Percentiles rank a stretch among this genome's conserved stretches.
Conservation (phyloP, 2,113 vertebrate species). For the Oryzias melastigma region DNA sequence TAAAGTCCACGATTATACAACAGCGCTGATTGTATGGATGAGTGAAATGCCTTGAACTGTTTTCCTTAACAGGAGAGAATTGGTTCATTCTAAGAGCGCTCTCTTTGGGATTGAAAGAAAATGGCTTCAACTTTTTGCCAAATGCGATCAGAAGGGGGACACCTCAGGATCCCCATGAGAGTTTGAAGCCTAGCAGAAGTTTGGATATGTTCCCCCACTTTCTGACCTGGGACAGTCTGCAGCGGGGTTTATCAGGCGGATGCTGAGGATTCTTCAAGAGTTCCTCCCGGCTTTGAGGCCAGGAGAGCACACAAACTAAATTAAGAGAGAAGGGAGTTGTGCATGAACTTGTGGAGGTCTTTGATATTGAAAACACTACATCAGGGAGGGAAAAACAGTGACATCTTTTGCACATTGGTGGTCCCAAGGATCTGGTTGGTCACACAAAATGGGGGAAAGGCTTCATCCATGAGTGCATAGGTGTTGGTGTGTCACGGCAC, state of each 20-base stretch:
- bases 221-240: conserved; percentile 39
- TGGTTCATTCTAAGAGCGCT: conserved; percentile 6
- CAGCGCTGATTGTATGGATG: background rate
- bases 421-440: conserved; percentile 10
- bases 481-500: conserved; percentile 23
- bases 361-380: conserved; percentile 27
- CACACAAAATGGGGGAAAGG: conserved; percentile 16
- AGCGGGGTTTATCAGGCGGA: conserved; percentile 57
- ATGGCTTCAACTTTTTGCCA: conserved; percentile 6
- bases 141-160: conserved; percentile 26
- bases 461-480: conserved; percentile 14
- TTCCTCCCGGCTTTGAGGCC: conserved; percentile 21
- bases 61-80: conserved; percentile 12
- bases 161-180: conserved; percentile 22
- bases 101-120: conserved; percentile 21
- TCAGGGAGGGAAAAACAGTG: conserved; percentile 26
- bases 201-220: conserved; percentile 40
- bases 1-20: conserved; percentile 35
- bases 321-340: conserved; percentile 3
- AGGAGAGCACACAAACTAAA: conserved; percentile 18
- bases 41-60: conserved; percentile 3
- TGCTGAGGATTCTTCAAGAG: conserved; percentile 48
- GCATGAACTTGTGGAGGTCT: conserved; percentile 18
- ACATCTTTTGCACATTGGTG: conserved; percentile 24
- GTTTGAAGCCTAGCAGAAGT: conserved; percentile 54